Evolutionary conservation across 2,113 vertebrate species (phyloP).

Genomic region (Crocuta crocuta): DNA sequence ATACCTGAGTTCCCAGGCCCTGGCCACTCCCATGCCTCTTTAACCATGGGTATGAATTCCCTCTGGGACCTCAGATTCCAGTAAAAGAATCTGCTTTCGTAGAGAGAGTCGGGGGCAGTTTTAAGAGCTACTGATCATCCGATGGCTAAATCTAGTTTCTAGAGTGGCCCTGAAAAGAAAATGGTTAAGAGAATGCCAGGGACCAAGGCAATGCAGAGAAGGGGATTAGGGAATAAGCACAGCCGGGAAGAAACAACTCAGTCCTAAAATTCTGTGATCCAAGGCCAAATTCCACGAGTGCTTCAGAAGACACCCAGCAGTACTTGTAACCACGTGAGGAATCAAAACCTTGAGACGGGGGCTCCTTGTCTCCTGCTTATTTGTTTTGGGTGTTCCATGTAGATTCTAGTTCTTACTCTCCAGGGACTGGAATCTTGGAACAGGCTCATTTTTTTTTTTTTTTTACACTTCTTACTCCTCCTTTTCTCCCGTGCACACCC

Average conservation of each 20-base stretch:
- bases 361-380: neutral
- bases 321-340: neutral
- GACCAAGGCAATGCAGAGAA: neutral
- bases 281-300: slow-evolving; percentile 66
- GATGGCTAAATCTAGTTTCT: neutral
- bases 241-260: slow-evolving; percentile 43
- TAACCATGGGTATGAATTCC: neutral
- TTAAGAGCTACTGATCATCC: neutral
- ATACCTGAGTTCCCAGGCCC: neutral
- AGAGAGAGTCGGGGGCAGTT: neutral
- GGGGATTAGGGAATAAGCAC: neutral
- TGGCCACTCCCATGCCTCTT: neutral
- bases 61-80: neutral
- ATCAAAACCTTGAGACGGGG: neutral
- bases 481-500: neutral
- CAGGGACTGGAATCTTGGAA: slow-evolving; percentile 40
- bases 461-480: neutral
- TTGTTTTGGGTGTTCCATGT: slow-evolving; percentile 1
- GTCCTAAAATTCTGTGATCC: slow-evolving; percentile 60
- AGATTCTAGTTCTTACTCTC: slow-evolving; percentile 35
- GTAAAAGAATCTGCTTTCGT: neutral
- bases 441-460: neutral
- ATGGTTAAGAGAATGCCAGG: neutral
- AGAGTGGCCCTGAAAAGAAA: neutral
- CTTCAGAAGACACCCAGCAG: neutral